Evolutionary conservation across 2,113 vertebrate species (phyloP).

Genomic region (Oreochromis spilurus): DNA sequence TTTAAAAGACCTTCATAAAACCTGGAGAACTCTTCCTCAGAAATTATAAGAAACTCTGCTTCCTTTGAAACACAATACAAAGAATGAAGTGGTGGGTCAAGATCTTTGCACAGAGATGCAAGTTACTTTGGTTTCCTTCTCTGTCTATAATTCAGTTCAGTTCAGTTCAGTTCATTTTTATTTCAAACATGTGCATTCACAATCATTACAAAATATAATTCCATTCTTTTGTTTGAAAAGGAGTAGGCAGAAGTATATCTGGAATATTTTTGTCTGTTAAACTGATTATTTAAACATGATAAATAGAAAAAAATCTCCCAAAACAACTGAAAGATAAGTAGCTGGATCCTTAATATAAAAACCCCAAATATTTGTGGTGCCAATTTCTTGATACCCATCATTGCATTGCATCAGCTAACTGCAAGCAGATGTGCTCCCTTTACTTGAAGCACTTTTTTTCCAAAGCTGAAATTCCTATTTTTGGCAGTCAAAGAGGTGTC

Average conservation of each 20-base stretch:
- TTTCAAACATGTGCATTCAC: too few relatives aligned
- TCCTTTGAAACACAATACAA: not conserved
- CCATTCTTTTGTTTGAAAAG: too few relatives aligned
- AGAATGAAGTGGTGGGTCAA: not conserved
- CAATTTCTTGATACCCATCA: not conserved
- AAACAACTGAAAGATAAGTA: not conserved
- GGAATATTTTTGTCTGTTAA: accelerated
- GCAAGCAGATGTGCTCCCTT: not conserved
- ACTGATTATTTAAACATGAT: not conserved
- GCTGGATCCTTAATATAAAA: not conserved
- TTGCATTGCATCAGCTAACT: not conserved
- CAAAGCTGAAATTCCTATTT: not conserved
- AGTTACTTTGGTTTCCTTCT: not conserved
- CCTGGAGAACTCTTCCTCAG: not conserved
- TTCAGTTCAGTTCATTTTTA: too few relatives aligned
- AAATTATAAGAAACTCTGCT: not conserved
- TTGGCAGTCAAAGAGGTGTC: not conserved
- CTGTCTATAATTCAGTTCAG: not conserved
- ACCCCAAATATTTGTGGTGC: not conserved
- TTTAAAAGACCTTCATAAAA: not conserved
- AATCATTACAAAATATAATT: too few relatives aligned
- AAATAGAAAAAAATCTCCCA: not conserved
- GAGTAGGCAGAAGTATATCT: not conserved
- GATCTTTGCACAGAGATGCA: not conserved
- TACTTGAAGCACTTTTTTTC: not conserved